Percentiles rank a stretch among this genome's conserved stretches.
phyloP scores from a whole-genome alignment of 92 coral and sea anemone species.

The Umimayanthus kanabou region DNA sequence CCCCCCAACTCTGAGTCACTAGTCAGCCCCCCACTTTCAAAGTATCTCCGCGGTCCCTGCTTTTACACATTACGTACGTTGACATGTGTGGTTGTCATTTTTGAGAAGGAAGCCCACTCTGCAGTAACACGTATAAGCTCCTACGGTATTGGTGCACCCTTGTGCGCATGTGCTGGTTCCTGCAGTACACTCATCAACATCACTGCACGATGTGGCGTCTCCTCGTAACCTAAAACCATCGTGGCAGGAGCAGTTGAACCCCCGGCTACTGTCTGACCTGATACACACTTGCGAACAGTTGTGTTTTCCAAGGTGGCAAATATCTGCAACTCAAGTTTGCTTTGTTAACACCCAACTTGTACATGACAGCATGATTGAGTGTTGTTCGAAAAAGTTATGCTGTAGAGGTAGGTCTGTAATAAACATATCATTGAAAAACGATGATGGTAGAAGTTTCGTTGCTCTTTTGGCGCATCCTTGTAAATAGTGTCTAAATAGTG shows the following conservation, averaged over 20 bases:
- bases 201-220: background rate
- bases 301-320: conserved; percentile 31
- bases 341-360: no score
- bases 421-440: no score
- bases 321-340: background rate
- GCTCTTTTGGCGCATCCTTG: no score
- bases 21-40: no score
- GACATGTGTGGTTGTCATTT: conserved; percentile 24
- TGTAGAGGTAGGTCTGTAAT: no score
- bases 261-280: background rate
- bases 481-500: no score
- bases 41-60: no score
- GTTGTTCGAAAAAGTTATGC: no score
- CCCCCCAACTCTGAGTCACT: no score
- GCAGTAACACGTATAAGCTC: conserved; percentile 32
- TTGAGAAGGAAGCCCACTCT: conserved; percentile 36
- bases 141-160: conserved; percentile 16
- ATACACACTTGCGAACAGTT: conserved; percentile 28
- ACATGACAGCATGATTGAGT: background rate
- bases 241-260: conserved; percentile 34
- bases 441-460: no score
- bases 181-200: conserved; percentile 19
- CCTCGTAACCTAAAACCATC: background rate
- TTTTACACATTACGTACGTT: background rate
- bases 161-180: conserved; percentile 1